A percentile compares a stretch with the other conserved stretches of the same genome.
These are phyloP conservation scores for Calliopum simillimum DNA, from an alignment of 2,888 invertebrate genomes.

Conservation along the genomic window DNA sequence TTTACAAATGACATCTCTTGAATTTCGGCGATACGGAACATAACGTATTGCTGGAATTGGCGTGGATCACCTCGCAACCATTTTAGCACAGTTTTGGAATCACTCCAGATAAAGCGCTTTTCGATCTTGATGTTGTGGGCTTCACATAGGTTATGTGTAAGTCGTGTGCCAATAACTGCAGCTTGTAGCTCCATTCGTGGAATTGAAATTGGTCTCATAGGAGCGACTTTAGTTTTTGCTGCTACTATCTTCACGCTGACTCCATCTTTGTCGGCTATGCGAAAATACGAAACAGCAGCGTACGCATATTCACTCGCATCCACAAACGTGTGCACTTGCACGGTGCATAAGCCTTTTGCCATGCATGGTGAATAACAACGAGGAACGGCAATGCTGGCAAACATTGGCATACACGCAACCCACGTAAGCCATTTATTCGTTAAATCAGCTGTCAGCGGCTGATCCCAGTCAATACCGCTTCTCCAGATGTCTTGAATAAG, in stretches of 20 bases:
- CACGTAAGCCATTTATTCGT: conserved; percentile 30
- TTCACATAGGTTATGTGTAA: conserved; percentile 24
- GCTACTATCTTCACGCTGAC: conserved; percentile 25
- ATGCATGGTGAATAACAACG: conserved; percentile 33
- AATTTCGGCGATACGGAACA: conserved; percentile 42
- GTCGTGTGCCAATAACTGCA: conserved; percentile 30
- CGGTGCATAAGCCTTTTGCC: conserved; percentile 10
- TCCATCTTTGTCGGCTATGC: too few relatives aligned
- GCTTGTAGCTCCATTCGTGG: conserved; percentile 40
- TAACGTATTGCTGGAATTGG: conserved; percentile 38
- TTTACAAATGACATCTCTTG: conserved; percentile 32
- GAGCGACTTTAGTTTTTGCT: conserved; percentile 37
- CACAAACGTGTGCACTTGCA: conserved; percentile 37
- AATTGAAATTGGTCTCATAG: conserved; percentile 38
- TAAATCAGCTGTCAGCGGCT: conserved; percentile 2
- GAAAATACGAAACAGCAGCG: conserved; percentile 29
- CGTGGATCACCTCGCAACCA: conserved; percentile 40
- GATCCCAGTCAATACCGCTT: too few relatives aligned
- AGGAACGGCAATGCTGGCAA: conserved; percentile 27
- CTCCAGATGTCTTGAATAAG: too few relatives aligned
- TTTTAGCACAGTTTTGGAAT: conserved; percentile 40
- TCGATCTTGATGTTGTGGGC: conserved; percentile 4
- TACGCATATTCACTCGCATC: too few relatives aligned
- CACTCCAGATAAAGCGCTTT: conserved; percentile 19
- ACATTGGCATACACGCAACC: conserved; percentile 24